Evolutionary conservation across 2,113 vertebrate genomes (phyloP).

Genomic region (Rana temporaria): DNA sequence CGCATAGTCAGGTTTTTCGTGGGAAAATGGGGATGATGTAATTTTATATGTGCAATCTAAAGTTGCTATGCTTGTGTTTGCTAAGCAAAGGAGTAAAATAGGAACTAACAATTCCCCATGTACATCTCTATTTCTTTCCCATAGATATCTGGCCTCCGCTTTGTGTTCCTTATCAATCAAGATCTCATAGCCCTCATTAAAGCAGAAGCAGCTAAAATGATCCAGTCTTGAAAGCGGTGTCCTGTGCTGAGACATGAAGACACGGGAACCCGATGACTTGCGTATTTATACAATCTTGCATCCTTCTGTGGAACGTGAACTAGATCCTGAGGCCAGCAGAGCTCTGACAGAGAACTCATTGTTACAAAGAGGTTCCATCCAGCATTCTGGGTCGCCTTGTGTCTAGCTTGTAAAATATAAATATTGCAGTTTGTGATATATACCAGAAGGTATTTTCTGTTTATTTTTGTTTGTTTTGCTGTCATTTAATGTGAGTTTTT

Average conservation of each 20-base stretch:
- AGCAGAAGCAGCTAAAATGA: slow-evolving; percentile 93
- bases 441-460: not conserved
- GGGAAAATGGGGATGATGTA: not conserved
- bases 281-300: not conserved
- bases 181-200: slow-evolving; percentile 94
- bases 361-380: not conserved
- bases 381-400: not conserved
- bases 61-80: too few relatives aligned
- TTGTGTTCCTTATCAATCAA: slow-evolving; percentile 96
- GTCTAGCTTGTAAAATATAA: not conserved
- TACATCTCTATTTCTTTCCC: slow-evolving; percentile 24
- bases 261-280: not conserved
- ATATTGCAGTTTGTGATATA: not conserved
- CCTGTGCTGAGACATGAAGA: not conserved
- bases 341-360: not conserved
- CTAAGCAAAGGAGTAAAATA: not conserved
- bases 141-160: slow-evolving; percentile 92
- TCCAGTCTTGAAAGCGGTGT: slow-evolving; percentile 78
- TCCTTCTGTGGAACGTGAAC: not conserved
- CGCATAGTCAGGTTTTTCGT: not conserved
- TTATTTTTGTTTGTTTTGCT: slow-evolving; percentile 15
- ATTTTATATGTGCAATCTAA: too few relatives aligned
- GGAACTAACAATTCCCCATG: not conserved
- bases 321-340: not conserved
- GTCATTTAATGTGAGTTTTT: slow-evolving; percentile 3